These are phyloP conservation scores for Cheumatopsyche charites DNA, from an alignment of 1,140 invertebrate species.

Conservation along the genomic window DNA sequence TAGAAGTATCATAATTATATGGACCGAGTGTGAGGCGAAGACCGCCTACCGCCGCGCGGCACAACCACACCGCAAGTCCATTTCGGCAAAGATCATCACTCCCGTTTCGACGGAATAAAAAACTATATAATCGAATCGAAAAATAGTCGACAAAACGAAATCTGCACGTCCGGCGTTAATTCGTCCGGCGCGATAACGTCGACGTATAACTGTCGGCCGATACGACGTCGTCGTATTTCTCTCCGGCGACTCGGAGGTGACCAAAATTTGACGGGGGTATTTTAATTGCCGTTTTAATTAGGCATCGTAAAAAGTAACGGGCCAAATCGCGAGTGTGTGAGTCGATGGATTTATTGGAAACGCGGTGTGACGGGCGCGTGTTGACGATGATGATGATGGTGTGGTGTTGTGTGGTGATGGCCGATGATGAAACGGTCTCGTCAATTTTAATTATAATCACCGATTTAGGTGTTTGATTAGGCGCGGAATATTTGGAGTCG, in stretches of 20 bases:
- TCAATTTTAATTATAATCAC: slow-evolving; percentile 8
- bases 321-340: too few relatives aligned
- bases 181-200: slow-evolving; percentile 7
- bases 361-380: too few relatives aligned
- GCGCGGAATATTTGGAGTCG: background rate
- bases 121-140: background rate
- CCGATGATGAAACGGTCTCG: slow-evolving; percentile 7
- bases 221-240: slow-evolving; percentile 13
- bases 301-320: slow-evolving; percentile 14
- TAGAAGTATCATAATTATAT: slow-evolving; percentile 48
- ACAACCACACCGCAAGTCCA: slow-evolving; percentile 25
- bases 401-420: background rate
- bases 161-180: slow-evolving; percentile 23
- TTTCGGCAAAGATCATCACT: background rate
- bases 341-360: too few relatives aligned
- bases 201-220: background rate
- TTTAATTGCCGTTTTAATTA: slow-evolving; percentile 21
- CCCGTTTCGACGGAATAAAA: background rate
- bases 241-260: background rate
- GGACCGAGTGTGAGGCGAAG: slow-evolving; percentile 38
- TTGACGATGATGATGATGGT: background rate
- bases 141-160: too few relatives aligned
- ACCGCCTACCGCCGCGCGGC: slow-evolving; percentile 24
- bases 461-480: background rate
- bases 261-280: slow-evolving; percentile 23